Percentiles rank a stretch among this genome's conserved stretches.
Conservation (phyloP, 1,140 invertebrate species). For the Bombus picipes region DNA sequence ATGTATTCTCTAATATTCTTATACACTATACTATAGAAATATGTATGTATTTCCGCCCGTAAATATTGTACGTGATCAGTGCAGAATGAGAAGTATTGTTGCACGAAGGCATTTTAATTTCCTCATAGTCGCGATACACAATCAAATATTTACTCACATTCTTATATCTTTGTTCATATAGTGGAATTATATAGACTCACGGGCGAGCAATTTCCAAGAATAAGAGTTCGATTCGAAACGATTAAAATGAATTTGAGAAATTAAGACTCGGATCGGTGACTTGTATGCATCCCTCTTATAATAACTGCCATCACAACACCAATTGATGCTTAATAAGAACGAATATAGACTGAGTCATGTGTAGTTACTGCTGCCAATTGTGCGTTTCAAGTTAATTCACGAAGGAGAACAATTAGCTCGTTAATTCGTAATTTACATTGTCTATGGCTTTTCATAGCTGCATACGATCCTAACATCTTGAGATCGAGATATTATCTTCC, state of each 20-base stretch:
- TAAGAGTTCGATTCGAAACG: constrained; percentile 2
- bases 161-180: constrained; percentile 3
- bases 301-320: constrained; percentile 54
- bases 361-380: constrained; percentile 49
- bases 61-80: background rate
- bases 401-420: constrained; percentile 46
- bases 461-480: background rate
- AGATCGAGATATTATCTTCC: background rate
- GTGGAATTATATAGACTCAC: background rate
- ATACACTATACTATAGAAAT: background rate
- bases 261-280: constrained; percentile 22
- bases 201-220: constrained; percentile 28
- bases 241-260: constrained; percentile 28
- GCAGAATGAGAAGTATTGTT: background rate
- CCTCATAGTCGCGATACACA: constrained; percentile 17
- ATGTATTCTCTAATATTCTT: background rate
- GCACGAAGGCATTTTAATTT: constrained; percentile 10
- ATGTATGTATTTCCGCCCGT: no score
- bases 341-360: constrained; percentile 56
- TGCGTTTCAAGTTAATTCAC: constrained; percentile 54
- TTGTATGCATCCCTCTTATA: constrained; percentile 33
- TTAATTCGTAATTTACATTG: constrained; percentile 49
- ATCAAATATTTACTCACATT: constrained; percentile 41
- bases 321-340: constrained; percentile 68
- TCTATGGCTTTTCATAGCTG: constrained; percentile 11